Evolutionary conservation across 2,888 invertebrate species (phyloP), one percentile per base, ranked within the genome.

Genomic region (Drosophila subquinaria): DNA sequence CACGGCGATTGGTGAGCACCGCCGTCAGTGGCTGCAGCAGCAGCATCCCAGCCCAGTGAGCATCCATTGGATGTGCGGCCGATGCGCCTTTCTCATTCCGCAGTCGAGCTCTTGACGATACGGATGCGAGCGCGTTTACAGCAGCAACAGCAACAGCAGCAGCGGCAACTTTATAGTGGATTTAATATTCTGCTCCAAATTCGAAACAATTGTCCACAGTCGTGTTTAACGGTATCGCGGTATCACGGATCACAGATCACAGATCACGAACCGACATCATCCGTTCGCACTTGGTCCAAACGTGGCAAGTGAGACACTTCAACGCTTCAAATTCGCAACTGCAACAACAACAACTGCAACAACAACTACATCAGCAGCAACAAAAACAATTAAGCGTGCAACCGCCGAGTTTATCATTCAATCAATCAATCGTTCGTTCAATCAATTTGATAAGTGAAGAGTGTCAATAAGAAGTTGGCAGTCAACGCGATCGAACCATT

Each of bases 291-390:
- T 79, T 74, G 56, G 67, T 66, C 79, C 73, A 75, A 79, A 80
- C 86, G 89, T 90, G 90, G 84, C 89, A 91, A 90, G 84, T 87
- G 89, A 90, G 88, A 71, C 79, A 71, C 80, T 87, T 92, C 90
- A 90, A 81, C 85, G 80, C 79, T 76, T 80, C 61, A 65, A 75
- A 76, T 89, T 74, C 60, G 69, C 71, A 64, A 57, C 13, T 50
- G 35, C 63, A 68, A 43, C 45, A 69, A 55, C 73, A 40, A 20
- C 15, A 48, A 76, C 23, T 23, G 53, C 68, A 72, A 60, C 62
- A 68, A 20, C 43, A 72, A 40, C 78, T 81, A 78, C 66, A 84
- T 63, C 68, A 73, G 9, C 68, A 73, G 62, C 72, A 72, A 64
- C 61, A 73, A 74, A 79, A 90, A 86, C 82, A 79, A 81, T 69